Evolutionary conservation across 1,140 invertebrate genomes (phyloP).

Genomic region (Aphelinus certus): DNA sequence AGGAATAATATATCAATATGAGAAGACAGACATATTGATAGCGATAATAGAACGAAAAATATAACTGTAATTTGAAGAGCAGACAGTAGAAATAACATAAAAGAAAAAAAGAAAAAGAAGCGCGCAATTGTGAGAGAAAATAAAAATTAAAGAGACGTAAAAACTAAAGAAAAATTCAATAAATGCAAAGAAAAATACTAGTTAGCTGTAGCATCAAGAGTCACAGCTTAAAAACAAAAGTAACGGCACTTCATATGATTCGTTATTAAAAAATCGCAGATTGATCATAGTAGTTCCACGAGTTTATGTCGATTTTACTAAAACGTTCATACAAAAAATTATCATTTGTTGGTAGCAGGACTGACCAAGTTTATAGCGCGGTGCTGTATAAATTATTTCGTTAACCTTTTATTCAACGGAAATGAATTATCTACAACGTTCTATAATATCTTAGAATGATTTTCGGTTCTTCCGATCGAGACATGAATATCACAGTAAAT

Average conservation of each 20-base stretch:
- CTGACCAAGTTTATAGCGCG: slow-evolving; percentile 57
- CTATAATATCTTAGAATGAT: background rate
- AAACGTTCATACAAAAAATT: slow-evolving; percentile 24
- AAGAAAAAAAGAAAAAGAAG: slow-evolving; percentile 18
- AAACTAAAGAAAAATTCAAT: background rate
- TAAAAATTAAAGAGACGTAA: background rate
- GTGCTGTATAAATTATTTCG: no score
- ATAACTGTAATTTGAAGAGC: background rate
- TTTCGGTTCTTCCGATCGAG: slow-evolving; percentile 27
- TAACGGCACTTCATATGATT: slow-evolving; percentile 61
- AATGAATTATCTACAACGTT: no score
- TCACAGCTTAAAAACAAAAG: slow-evolving; percentile 39
- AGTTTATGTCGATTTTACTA: slow-evolving; percentile 5
- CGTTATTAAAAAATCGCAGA: slow-evolving; percentile 39
- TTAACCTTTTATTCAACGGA: no score
- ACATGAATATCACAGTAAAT: slow-evolving; percentile 1
- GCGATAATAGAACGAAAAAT: slow-evolving; percentile 15
- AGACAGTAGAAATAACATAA: slow-evolving; percentile 2
- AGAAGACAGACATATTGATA: slow-evolving; percentile 22
- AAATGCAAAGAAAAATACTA: slow-evolving; percentile 23
- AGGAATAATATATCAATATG: slow-evolving; percentile 2
- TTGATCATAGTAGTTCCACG: background rate
- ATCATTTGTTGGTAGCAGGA: slow-evolving; percentile 46
- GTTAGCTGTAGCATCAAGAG: slow-evolving; percentile 35
- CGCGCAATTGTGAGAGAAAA: background rate